Conservation (phyloP, 2,113 vertebrate genomes). For the Oncorhynchus tshawytscha region DNA sequence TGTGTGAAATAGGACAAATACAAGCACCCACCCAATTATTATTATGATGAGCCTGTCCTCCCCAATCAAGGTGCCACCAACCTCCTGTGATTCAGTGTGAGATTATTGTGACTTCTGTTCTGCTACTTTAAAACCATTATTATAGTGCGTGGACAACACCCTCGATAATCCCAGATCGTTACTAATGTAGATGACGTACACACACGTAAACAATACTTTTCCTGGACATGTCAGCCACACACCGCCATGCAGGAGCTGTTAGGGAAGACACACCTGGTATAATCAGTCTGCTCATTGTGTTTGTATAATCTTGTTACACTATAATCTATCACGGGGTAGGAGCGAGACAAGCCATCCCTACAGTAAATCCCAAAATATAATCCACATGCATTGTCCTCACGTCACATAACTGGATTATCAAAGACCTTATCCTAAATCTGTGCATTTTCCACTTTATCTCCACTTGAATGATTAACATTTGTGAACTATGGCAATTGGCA, state of each 20-base stretch:
- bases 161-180: too few relatives aligned
- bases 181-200: constrained; percentile 18
- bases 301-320: constrained; percentile 43
- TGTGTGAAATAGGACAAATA: too few relatives aligned
- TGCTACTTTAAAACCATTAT: too few relatives aligned
- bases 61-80: too few relatives aligned
- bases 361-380: constrained; percentile 40
- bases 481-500: not conserved
- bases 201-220: constrained; percentile 1
- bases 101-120: constrained; percentile 4
- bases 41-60: too few relatives aligned
- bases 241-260: not conserved
- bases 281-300: constrained; percentile 6
- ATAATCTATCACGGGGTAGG: constrained; percentile 42
- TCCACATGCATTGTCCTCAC: constrained; percentile 40
- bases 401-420: constrained; percentile 48
- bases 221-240: not conserved
- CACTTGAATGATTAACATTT: not conserved
- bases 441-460: constrained; percentile 17
- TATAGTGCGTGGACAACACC: too few relatives aligned
- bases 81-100: constrained; percentile 21
- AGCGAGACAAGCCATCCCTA: not conserved
- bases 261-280: constrained; percentile 8
- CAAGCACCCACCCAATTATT: too few relatives aligned
- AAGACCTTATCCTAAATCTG: constrained; percentile 9